Evolutionary conservation across 1,140 invertebrate genomes (phyloP), one percentile per base, ranked within the genome.

Genomic region (Leptoteleia sp.): DNA sequence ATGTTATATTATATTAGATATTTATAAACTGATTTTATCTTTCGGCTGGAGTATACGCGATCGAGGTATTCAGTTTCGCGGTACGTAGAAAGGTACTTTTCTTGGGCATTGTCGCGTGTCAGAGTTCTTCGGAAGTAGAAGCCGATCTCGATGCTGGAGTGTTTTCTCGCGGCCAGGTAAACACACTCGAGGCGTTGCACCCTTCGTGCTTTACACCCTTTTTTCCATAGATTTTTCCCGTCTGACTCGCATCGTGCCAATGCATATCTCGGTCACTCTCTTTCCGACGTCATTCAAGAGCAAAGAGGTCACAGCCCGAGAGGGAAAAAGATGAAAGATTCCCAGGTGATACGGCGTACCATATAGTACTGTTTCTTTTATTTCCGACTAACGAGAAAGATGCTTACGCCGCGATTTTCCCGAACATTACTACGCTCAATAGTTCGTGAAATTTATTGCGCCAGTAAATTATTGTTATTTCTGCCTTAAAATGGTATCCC

Each of bases 171-270:
- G 59, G 37, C 40, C 59, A 75, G 61, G 61, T 75, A 75, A 75
- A 75, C 61, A 75, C 61, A 75, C 71, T 75, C 45, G 71, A 75
- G 70, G 61, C 70, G 70, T 75, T 43, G 61, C 52, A 61, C 61
- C 52, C 27, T 75, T 54, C 52, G 35, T 15, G 52, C 61, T 64
- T 64, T 37, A 45, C 48, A 62, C 48, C 35, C 38, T 52, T 64
- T 64, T 73, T 73, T 64, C 19, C 50, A 27, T 27, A 43, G 47
- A 55, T 55, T 73, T 50, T 43, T 4, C 43, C 45, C 38, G 61
- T 65, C 61, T 59, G 50, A 64, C 42, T 33, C 57, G 19, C 50
- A 40, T 3, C 52, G 70, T 59, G 52, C 61, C 71, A 75, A 65
- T 65, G 71, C 61, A 67, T 75, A 75, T 75, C 71, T 75, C 61